phyloP scores from a whole-genome alignment of 2,113 vertebrate species.

The Hippotragus niger region DNA sequence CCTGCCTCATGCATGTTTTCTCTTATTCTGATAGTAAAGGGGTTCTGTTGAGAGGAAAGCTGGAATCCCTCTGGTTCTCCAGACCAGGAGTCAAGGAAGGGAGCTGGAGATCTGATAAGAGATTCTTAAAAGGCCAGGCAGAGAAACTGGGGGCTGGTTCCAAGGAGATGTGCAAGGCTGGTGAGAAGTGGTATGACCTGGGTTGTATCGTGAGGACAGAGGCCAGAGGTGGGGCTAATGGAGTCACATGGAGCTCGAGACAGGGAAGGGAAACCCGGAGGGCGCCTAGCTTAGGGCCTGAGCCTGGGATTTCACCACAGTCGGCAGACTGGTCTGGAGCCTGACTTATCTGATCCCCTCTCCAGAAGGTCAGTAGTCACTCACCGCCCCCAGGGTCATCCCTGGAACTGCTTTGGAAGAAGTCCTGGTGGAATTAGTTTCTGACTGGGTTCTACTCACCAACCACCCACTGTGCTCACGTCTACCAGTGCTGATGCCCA shows the following conservation, averaged over 20 bases:
- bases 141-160: not conserved
- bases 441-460: not conserved
- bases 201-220: not conserved
- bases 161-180: not conserved
- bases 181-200: not conserved
- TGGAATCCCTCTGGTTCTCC: not conserved
- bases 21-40: not conserved
- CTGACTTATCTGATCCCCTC: not conserved
- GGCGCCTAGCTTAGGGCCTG: not conserved
- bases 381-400: not conserved
- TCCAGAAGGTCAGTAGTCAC: not conserved
- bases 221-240: not conserved
- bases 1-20: not conserved
- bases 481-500: rapidly evolving
- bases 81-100: not conserved
- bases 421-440: not conserved
- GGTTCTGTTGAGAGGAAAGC: not conserved
- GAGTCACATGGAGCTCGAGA: not conserved
- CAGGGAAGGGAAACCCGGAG: not conserved
- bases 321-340: not conserved
- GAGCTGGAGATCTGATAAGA: not conserved
- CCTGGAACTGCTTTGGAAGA: not conserved
- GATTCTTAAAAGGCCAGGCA: not conserved
- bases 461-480: not conserved
- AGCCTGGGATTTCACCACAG: not conserved